A percentile compares a stretch with the other conserved stretches of the same genome.
phyloP scores from a whole-genome alignment of 2,113 vertebrate genomes.

The Butorides virescens region DNA sequence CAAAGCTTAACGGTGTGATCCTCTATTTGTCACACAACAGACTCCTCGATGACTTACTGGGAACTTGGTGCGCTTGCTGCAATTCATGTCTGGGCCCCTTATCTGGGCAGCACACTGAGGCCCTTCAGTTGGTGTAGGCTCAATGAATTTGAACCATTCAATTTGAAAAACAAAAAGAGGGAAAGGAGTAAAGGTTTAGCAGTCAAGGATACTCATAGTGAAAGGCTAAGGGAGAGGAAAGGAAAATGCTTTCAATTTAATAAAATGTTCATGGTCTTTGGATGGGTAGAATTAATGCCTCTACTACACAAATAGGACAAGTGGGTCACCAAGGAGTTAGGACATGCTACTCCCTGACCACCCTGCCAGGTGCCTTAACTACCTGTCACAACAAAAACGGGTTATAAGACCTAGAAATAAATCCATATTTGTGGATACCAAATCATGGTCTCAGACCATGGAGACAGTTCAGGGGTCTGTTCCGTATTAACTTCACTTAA shows the following conservation, averaged over 20 bases:
- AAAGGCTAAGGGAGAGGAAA: not conserved
- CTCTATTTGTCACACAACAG: not conserved
- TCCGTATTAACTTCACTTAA: constrained; percentile 25
- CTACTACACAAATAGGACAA: not conserved
- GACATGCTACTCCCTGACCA: not conserved
- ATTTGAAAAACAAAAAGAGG: not conserved
- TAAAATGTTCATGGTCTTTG: not conserved
- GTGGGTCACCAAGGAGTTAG: not conserved
- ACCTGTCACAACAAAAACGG: not conserved
- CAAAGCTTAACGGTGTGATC: not conserved
- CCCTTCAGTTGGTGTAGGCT: not conserved
- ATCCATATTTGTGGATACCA: not conserved
- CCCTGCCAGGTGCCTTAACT: not conserved
- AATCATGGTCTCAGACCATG: not conserved
- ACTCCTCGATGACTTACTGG: not conserved
- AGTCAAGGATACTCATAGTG: not conserved
- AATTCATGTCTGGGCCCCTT: not conserved
- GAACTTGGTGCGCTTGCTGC: not conserved
- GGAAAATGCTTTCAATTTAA: not conserved
- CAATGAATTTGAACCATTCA: not conserved
- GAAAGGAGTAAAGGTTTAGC: not conserved
- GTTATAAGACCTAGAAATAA: not conserved
- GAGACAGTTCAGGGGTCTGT: not conserved
- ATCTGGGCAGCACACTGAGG: not conserved
- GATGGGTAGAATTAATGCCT: not conserved